Percentiles rank a stretch among this genome's conserved stretches.
Conservation (phyloP, 2,113 vertebrate species). For the Setophaga kirtlandii region DNA sequence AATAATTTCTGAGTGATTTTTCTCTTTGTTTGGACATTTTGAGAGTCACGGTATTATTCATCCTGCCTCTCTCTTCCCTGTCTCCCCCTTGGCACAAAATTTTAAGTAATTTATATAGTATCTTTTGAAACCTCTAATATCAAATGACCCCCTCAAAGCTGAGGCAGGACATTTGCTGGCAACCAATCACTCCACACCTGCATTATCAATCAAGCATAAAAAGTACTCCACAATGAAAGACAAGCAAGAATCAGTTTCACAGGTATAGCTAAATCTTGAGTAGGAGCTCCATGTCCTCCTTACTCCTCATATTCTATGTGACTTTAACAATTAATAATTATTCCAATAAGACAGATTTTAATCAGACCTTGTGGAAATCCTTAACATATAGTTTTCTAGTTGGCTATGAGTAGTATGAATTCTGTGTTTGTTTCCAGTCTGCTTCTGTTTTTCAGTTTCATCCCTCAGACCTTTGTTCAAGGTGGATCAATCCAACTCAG, state of each 20-base stretch:
- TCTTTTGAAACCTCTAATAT: not conserved
- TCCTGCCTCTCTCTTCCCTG: not conserved
- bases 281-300: not conserved
- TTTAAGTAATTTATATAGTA: not conserved
- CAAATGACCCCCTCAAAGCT: not conserved
- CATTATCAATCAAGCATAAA: not conserved
- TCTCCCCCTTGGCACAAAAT: not conserved
- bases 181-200: not conserved
- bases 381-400: not conserved
- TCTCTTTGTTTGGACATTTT: not conserved
- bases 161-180: not conserved
- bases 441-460: not conserved
- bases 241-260: not conserved
- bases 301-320: not conserved
- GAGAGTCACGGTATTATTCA: not conserved
- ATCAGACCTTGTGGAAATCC: not conserved
- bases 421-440: not conserved
- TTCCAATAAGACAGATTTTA: not conserved
- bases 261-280: not conserved
- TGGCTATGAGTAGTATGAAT: rapidly evolving
- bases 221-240: not conserved
- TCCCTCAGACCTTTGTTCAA: rapidly evolving
- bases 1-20: not conserved
- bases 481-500: not conserved
- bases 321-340: not conserved